Evolutionary conservation across 2,113 vertebrate species (phyloP), one percentile per base, ranked within the genome.

Genomic region (Corythornis vintsioides): DNA sequence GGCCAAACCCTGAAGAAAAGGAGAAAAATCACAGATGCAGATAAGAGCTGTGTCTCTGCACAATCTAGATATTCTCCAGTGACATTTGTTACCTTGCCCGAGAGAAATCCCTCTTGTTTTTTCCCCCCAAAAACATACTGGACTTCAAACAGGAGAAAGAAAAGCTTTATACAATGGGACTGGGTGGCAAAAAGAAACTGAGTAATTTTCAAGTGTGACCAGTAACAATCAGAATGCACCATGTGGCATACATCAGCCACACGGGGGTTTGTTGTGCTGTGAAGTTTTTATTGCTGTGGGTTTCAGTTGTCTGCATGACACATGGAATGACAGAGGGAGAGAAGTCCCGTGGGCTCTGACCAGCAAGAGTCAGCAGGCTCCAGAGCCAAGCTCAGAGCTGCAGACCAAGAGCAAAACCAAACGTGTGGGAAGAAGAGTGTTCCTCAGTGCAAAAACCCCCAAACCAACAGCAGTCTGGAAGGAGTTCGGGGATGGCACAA

Each of bases 211-310:
- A 92, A 89, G 87, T 73, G 60, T 95, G 95, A 79, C 92, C 91
- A 89, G 86, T 66, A 76, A 94, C 50, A 86, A 92, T 89, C 63
- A 93, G 57, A 94, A 72, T 45, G 20, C 74, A 70, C 59, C 91
- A 94, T 93, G 89, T 96, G 92, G 96, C 89, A 87, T 85, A 20
- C 60, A 91, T 96, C 84, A 94, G 59, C 78, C 50, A 40, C 91
- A 80, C 48, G 55, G 64, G 81, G 52, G 84, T 73, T 87, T 91
- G 84, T 31, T 83, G 91, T 64, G 14, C 82, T 95, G 88, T 83
- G 91, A 92, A 89, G 87, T 66, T 94, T 95, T 96, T 93, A 93
- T 89, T 94, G 55, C 92, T 90, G 74, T 0, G 82, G 78, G 74
- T 91, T 95, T 94, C 16, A 11, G 60, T 74, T 95, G 84, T 77